Evolutionary conservation across 2,797 vertebrate genomes (phyloP), one percentile per base, ranked within the genome.

Genomic region (Dallia pectoralis): DNA sequence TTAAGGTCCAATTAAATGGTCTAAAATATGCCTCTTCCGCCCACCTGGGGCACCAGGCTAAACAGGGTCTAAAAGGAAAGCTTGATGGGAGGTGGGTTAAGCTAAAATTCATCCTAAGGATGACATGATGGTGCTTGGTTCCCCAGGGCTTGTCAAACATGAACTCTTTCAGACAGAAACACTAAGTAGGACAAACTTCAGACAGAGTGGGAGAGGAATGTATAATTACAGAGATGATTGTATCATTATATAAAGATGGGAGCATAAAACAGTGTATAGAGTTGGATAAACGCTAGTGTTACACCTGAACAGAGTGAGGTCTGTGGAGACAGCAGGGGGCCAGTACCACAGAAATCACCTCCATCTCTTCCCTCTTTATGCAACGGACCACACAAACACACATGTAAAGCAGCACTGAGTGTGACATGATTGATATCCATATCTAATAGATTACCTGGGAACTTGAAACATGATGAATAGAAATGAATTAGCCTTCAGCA

Each of bases 401-500:
- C 19, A 11, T 19, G 15, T 49, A 59, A 12, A 66, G 53, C 69
- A 69, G 69, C 11, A 22, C 75, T 75, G 56, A 77, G 76, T 77
- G 83, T 76, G 80, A 84, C 85, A 89, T 93, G 91, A 94, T 93
- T 94, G 93, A 93, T 93, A 80, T 87, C 83, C 87, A 73, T 91
- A 83, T 90, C 89, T 92, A 93, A 93, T 92, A 88, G 90, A 91
- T 93, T 92, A 86, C 89, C 84, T 85, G 88, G 86, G 89, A 89
- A 90, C 88, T 87, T 84, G 83, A 89, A 84, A 90, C 93, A 94
- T 93, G 92, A 91, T 92, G 89, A 91, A 92, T 92, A 91, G 83
- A 92, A 93, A 91, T 92, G 87, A 93, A 93, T 93, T 93, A 93
- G 89, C 91, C 93, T 92, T 89, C 86, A 84, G 89, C 85, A 89